phyloP scores from a whole-genome alignment of 2,888 invertebrate species.

The Autographa pulchrina region DNA sequence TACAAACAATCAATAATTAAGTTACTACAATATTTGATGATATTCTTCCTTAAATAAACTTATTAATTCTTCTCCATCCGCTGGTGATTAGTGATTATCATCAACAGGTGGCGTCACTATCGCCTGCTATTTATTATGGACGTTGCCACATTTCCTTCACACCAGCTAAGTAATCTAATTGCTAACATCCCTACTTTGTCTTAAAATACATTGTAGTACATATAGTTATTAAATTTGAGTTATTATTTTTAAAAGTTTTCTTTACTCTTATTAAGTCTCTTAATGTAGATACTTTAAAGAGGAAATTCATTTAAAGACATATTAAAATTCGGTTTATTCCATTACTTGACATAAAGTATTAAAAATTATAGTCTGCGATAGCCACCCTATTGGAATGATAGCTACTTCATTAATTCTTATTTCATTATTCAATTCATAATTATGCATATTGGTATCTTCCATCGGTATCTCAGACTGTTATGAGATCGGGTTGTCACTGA shows the following conservation, averaged over 20 bases:
- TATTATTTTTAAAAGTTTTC: background rate
- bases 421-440: too few relatives aligned
- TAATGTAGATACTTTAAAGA: too few relatives aligned
- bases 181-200: slow-evolving; percentile 24
- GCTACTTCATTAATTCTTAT: too few relatives aligned
- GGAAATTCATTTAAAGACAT: too few relatives aligned
- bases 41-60: background rate
- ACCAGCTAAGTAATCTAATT: slow-evolving; percentile 31
- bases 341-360: too few relatives aligned
- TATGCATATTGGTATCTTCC: too few relatives aligned
- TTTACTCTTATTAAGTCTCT: too few relatives aligned
- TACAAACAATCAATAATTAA: background rate
- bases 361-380: too few relatives aligned
- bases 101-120: slow-evolving; percentile 11
- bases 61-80: background rate
- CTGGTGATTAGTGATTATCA: slow-evolving; percentile 11
- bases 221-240: background rate
- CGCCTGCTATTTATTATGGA: slow-evolving; percentile 1
- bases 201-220: slow-evolving; percentile 12
- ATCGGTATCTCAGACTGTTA: too few relatives aligned
- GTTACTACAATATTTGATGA: background rate
- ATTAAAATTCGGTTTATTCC: too few relatives aligned
- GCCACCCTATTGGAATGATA: too few relatives aligned
- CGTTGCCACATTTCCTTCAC: slow-evolving; percentile 35
- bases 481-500: too few relatives aligned